Percentiles rank a stretch among this genome's conserved stretches.
phyloP scores from a whole-genome alignment of 2,113 vertebrate species.

The Rhinopomastus cyanomelas region DNA sequence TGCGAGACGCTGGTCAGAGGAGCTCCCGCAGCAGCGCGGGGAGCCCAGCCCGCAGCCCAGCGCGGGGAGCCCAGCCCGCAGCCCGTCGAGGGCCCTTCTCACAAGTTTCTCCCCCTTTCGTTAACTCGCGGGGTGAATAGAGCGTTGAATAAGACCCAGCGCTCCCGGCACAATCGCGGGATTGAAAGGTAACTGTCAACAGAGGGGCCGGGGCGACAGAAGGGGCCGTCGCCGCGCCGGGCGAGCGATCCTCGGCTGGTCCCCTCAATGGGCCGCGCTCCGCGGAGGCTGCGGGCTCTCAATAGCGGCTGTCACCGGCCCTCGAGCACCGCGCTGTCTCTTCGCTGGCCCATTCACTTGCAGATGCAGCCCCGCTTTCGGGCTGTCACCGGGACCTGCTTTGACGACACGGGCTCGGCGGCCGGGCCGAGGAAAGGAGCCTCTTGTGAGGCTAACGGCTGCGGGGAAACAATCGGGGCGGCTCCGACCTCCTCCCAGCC shows the following conservation, averaged over 20 bases:
- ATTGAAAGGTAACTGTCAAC: slow-evolving; percentile 97
- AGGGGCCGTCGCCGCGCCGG: slow-evolving; percentile 75
- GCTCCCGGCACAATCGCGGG: slow-evolving; percentile 84
- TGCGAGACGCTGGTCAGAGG: slow-evolving; percentile 88
- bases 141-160: slow-evolving; percentile 87
- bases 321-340: slow-evolving; percentile 70
- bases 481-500: slow-evolving; percentile 57
- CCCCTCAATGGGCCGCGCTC: slow-evolving; percentile 85
- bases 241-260: slow-evolving; percentile 85
- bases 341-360: slow-evolving; percentile 69
- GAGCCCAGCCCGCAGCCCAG: slow-evolving; percentile 84
- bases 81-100: slow-evolving; percentile 87
- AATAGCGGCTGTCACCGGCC: slow-evolving; percentile 86
- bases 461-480: slow-evolving; percentile 53
- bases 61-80: slow-evolving; percentile 84
- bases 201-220: slow-evolving; percentile 83
- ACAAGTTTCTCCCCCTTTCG: slow-evolving; percentile 80
- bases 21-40: no score
- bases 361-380: slow-evolving; percentile 58
- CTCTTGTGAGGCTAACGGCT: slow-evolving; percentile 30
- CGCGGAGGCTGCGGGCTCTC: slow-evolving; percentile 85
- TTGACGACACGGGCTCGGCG: no score
- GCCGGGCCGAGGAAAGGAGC: slow-evolving; percentile 42
- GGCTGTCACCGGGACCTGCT: slow-evolving; percentile 69
- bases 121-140: slow-evolving; percentile 86